Percentiles rank a stretch among this genome's conserved stretches.
These are phyloP conservation scores for Leptodactylus fallax DNA, from an alignment of 2,797 vertebrate species.

Conservation along the genomic window DNA sequence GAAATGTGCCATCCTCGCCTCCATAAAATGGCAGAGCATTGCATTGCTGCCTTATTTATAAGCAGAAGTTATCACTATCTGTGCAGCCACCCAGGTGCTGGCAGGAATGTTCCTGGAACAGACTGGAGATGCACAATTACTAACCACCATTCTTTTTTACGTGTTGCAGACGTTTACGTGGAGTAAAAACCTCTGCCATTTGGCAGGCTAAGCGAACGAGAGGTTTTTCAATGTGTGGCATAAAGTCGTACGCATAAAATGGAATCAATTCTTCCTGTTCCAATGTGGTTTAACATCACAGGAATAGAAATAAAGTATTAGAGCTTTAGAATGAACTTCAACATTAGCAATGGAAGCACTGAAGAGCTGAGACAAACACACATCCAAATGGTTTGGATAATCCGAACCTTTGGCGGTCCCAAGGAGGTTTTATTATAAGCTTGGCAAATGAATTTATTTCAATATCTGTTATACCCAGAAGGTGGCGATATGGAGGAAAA, in stretches of 20 bases:
- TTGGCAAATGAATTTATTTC: background rate
- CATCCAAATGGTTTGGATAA: no score
- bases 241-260: background rate
- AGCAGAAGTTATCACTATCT: background rate
- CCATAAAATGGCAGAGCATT: background rate
- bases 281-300: background rate
- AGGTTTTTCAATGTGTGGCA: background rate
- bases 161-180: background rate
- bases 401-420: no score
- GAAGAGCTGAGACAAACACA: background rate
- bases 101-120: background rate
- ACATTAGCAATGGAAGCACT: background rate
- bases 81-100: background rate
- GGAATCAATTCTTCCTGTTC: background rate
- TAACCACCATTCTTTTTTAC: background rate
- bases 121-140: background rate
- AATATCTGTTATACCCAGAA: background rate
- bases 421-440: background rate
- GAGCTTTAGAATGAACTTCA: background rate
- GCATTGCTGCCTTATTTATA: background rate
- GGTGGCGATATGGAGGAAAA: background rate
- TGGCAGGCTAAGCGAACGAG: background rate
- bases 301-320: background rate
- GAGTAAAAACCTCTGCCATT: background rate
- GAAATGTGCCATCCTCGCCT: background rate